Evolutionary conservation across 2,113 vertebrate species (phyloP).

Genomic region (Hypocryptadius cinnamomeus): DNA sequence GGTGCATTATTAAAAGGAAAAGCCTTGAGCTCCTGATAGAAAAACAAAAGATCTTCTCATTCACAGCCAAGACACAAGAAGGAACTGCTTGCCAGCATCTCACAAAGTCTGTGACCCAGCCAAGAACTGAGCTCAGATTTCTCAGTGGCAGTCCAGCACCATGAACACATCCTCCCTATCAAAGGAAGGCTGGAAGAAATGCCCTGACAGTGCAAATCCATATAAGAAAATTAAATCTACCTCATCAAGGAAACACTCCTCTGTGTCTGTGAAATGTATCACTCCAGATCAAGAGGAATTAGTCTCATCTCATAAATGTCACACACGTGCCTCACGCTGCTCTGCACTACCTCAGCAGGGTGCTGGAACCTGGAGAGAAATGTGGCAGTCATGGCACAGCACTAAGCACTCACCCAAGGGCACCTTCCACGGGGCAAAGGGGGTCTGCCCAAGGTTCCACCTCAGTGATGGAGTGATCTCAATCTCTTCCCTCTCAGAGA

Average conservation of each 20-base stretch:
- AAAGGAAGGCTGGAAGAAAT: not conserved
- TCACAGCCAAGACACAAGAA: not conserved
- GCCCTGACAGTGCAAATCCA: not conserved
- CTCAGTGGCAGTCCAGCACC: not conserved
- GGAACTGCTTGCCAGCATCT: not conserved
- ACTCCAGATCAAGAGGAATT: not conserved
- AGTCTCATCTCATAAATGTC: not conserved
- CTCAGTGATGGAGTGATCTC: not conserved
- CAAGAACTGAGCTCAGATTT: not conserved
- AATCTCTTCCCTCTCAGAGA: not conserved
- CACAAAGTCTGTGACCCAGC: not conserved
- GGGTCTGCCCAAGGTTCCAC: not conserved
- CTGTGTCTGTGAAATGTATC: not conserved
- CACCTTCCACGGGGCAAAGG: not conserved
- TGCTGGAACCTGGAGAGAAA: not conserved
- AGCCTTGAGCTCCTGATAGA: not conserved
- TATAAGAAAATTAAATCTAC: not conserved
- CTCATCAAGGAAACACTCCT: not conserved
- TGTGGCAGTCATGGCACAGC: not conserved
- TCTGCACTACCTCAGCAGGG: not conserved
- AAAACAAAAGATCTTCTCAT: not conserved
- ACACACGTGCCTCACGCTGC: fast-evolving
- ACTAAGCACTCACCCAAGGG: not conserved
- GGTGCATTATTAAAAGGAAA: not conserved
- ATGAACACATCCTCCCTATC: not conserved